Base-by-base conservation (phyloP, 2,113 vertebrate species). In the Galeopterus variegatus region DNA sequence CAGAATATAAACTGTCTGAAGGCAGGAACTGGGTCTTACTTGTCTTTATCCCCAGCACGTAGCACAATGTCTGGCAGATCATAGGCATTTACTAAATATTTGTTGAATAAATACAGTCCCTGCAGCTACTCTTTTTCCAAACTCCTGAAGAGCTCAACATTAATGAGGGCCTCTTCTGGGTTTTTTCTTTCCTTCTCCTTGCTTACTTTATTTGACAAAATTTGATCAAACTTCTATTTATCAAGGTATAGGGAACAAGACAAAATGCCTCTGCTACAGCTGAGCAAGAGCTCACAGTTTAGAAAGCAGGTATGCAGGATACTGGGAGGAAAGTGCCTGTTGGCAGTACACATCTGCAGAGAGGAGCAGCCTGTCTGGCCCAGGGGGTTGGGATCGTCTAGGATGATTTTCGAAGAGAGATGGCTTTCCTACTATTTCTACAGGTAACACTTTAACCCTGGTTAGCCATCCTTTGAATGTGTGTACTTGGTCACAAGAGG, bases 281-380 rank as follows among this genome's bases (percentile, higher is more conserved):
- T 79, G 73, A 41, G 26, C 11, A 65, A 5, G 56, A n/a, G 1
- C 9, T 73, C 60, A 52, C 9, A 64, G 24, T 54, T n/a, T 67
- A 65, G 82, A 28, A 23, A 28, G 18, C n/a, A 90, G 31, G 11
- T 11, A 52, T 23, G 33, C 64, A 64, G 58, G 56, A 93, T 41
- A 2, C 17, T 12, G 1, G 36, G 28, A 33, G 12, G 4, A 9
- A 69, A 48, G 9, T 64, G 48, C 2, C 14, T 45, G 1, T 2
- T 52, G 18, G 58, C 70, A 28, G 18, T 17, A 1, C 21, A 12
- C 28, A 6, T 13, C 11, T 50, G 8, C 19, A 33, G 14, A 26
- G 17, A 48, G 17, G 19, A 72, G 24, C 54, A 19, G 0, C 48
- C 13, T 8, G n/a, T 24, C 45, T 45, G 36, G 36, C 4, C 24